These are phyloP conservation scores for Chymomyza costata DNA, from an alignment of 1,140 invertebrate species.

Conservation along the genomic window DNA sequence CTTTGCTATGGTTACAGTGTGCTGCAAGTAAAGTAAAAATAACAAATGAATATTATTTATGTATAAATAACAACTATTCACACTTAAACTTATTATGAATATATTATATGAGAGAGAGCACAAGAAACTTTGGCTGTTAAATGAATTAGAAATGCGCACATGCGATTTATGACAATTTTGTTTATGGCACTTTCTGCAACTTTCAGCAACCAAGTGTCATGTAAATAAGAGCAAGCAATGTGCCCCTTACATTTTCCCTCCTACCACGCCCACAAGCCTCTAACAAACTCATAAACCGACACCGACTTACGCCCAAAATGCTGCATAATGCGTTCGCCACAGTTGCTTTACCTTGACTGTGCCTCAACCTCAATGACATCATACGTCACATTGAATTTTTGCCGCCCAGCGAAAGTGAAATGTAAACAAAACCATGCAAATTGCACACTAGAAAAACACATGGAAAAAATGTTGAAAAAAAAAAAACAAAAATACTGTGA, in stretches of 20 bases:
- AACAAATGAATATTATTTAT: constrained; percentile 31
- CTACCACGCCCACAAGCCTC: not conserved
- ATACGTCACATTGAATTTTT: constrained; percentile 30
- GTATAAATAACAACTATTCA: constrained; percentile 1
- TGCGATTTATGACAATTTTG: constrained; percentile 27
- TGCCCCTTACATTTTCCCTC: not conserved
- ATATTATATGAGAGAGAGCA: too few relatives aligned
- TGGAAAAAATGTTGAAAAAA: too few relatives aligned
- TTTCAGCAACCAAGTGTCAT: constrained; percentile 31
- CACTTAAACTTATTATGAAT: too few relatives aligned
- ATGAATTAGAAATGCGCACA: too few relatives aligned
- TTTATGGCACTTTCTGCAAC: constrained; percentile 27
- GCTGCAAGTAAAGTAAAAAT: constrained; percentile 35
- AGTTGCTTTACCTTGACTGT: constrained; percentile 47
- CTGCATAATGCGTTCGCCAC: too few relatives aligned
- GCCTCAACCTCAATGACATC: constrained; percentile 35
- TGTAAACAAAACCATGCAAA: constrained; percentile 1
- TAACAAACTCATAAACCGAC: too few relatives aligned
- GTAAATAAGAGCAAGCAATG: constrained; percentile 11
- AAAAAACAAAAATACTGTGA: too few relatives aligned
- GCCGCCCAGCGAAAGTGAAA: too few relatives aligned
- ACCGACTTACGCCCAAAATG: too few relatives aligned
- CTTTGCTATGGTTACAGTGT: constrained; percentile 41
- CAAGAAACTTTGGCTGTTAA: too few relatives aligned
- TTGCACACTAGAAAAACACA: too few relatives aligned